Percentiles rank a stretch among this genome's conserved stretches.
These are phyloP conservation scores for Vidua macroura DNA, from an alignment of 2,113 vertebrate genomes.

Conservation along the genomic window DNA sequence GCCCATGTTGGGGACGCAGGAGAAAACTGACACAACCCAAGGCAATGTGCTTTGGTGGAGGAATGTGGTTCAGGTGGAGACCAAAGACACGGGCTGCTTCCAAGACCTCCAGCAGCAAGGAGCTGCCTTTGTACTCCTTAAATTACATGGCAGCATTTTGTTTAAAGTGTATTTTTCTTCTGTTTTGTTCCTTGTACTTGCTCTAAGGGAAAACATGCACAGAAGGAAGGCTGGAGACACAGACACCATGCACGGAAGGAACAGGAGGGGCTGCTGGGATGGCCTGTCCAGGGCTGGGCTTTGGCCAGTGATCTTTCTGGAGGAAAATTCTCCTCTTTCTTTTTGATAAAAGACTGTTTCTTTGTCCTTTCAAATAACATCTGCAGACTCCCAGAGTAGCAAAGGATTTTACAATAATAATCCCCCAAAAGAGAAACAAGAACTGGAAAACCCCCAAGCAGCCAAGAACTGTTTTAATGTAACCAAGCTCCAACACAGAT, in stretches of 20 bases:
- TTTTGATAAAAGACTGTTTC: background rate
- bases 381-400: background rate
- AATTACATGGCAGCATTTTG: fast-evolving
- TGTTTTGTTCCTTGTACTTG: background rate
- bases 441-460: background rate
- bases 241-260: background rate
- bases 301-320: background rate
- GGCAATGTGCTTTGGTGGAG: background rate
- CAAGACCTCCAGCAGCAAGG: background rate
- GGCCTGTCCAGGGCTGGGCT: background rate
- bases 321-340: background rate
- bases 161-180: background rate
- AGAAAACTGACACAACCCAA: background rate
- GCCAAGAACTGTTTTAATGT: background rate
- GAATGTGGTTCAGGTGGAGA: background rate
- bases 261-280: background rate
- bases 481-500: constrained; percentile 3
- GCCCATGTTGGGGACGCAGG: background rate
- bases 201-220: background rate
- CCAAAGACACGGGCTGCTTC: background rate
- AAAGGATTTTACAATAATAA: background rate
- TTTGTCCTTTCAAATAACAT: background rate
- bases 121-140: background rate
- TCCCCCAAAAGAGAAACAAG: background rate
- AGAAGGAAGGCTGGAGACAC: background rate